phyloP scores from a whole-genome alignment of 1,140 invertebrate species.

The Augochlora pura region DNA sequence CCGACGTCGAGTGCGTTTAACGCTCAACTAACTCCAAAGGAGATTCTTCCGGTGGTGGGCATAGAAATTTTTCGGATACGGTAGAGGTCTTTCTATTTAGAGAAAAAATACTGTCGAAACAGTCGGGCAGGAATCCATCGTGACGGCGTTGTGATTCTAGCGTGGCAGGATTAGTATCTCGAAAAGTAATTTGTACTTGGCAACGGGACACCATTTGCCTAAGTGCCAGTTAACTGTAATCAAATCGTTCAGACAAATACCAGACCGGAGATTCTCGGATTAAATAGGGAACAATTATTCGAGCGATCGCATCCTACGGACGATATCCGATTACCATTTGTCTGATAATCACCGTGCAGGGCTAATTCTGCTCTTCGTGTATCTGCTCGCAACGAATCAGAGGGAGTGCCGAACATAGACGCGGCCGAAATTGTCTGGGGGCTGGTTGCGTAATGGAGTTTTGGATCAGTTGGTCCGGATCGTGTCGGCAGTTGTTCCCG shows the following conservation, averaged over 20 bases:
- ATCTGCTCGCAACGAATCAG: constrained; percentile 14
- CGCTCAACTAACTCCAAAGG: no score
- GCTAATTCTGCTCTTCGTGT: constrained; percentile 29
- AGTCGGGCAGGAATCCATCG: background rate
- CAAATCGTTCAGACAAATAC: constrained; percentile 23
- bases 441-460: constrained; percentile 49
- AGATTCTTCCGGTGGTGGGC: no score
- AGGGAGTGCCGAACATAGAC: background rate
- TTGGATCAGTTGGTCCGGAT: constrained; percentile 49
- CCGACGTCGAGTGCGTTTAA: no score
- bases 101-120: background rate
- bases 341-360: constrained; percentile 39
- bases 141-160: background rate
- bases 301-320: constrained; percentile 18
- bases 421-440: constrained; percentile 40
- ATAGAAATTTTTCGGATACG: no score
- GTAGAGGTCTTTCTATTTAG: no score
- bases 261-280: background rate
- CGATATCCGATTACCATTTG: constrained; percentile 50
- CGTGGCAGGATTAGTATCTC: background rate
- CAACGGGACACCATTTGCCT: constrained; percentile 13
- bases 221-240: constrained; percentile 32
- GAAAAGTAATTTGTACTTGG: constrained; percentile 28
- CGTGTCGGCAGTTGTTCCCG: constrained; percentile 49
- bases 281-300: constrained; percentile 42